Conservation (phyloP, 2,113 vertebrate genomes). For the Ia io region DNA sequence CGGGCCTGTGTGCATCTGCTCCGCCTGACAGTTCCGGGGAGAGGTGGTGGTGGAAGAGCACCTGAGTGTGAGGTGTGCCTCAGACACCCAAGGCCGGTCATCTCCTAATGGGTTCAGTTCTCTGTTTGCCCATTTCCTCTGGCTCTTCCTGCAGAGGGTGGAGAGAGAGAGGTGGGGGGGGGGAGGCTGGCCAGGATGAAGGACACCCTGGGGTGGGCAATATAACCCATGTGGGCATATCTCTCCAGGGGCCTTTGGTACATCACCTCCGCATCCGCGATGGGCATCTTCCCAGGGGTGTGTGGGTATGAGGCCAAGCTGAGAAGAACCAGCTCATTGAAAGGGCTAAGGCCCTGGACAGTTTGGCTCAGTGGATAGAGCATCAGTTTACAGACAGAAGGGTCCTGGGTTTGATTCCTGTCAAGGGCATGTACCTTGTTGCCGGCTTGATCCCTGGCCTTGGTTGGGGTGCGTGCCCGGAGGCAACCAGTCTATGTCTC, state of each 20-base stretch:
- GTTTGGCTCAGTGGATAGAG: no score
- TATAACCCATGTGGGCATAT: neutral
- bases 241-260: neutral
- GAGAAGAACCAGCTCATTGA: neutral
- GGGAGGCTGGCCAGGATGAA: neutral
- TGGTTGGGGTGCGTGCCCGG: no score
- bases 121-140: constrained; percentile 33
- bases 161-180: no score
- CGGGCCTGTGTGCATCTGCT: neutral
- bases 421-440: no score
- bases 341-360: neutral
- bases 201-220: neutral
- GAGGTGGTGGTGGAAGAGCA: neutral
- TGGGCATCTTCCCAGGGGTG: neutral
- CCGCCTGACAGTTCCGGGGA: neutral
- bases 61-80: neutral
- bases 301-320: neutral
- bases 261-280: neutral
- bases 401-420: no score
- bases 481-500: no score
- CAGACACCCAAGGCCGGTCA: constrained; percentile 47
- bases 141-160: neutral
- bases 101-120: neutral
- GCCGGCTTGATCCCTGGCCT: no score
- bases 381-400: no score